Base-by-base conservation (phyloP, 2,888 invertebrate genomes). In the Ashinkailepas kermadecensis region DNA sequence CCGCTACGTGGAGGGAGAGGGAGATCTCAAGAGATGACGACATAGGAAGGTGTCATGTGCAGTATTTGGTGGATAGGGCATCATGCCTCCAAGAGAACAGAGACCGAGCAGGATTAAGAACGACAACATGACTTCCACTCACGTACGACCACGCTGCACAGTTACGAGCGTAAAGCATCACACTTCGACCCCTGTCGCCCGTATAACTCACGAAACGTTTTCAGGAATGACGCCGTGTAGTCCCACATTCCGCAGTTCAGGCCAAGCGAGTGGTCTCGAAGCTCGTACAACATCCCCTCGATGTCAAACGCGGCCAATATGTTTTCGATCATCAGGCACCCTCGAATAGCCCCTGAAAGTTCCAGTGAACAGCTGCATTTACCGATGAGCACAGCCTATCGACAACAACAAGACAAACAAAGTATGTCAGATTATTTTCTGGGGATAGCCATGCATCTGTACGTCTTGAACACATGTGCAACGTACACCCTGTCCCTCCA, bases 221-320 rank as follows among this genome's bases (percentile, higher is more conserved):
- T 89, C 84, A 92, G 90, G 81, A 92, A 91, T 7, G 91, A 91
- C 0, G 91, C 91, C 81, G 91, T 90, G 86, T 93, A 93, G 86
- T 93, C 93, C 93, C 93, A 93, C 84, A 93, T 91, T 8, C 93
- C 93, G 87, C 92, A 93, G 86, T 93, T 93, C 3, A 93, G 88
- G 6, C 93, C 93, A 65, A 92, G 87, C 0, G 92, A 92, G 87
- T 92, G 92, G 82, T 92, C 90, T 84, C 87, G 89, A 67, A 93
- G 86, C 21, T 91, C 91, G 86, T 89, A 92, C 81, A 93, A 88
- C 83, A 93, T 93, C 86, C 92, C 91, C 80, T 93, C 91, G 88
- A 92, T 89, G 87, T 92, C 91, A 88, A 92, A 93, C 7, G 90
- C 88, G 0, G 92, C 91, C 18, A 92, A 86, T 83, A 93, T 90